Conservation (phyloP, 2,888 invertebrate species). For the Drosophila incognita region DNA sequence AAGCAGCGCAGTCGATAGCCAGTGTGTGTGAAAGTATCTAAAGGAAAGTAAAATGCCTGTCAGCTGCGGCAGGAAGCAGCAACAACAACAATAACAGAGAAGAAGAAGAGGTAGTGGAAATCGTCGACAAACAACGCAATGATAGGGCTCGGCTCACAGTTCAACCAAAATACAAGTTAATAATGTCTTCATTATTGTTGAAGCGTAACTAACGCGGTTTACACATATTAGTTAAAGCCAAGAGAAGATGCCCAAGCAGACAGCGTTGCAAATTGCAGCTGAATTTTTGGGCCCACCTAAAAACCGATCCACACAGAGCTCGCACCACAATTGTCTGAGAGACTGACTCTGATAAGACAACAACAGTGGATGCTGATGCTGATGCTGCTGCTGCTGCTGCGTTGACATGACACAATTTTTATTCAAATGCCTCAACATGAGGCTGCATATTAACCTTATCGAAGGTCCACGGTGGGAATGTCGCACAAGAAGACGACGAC, state of each 20-base stretch:
- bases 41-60: constrained; percentile 70
- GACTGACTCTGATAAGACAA: constrained; percentile 64
- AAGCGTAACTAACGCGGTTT: constrained; percentile 84
- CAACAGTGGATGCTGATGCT: constrained; percentile 29
- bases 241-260: constrained; percentile 24
- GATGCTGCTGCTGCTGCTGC: constrained; percentile 24
- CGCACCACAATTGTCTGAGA: constrained; percentile 55
- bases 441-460: constrained; percentile 68
- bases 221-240: constrained; percentile 82
- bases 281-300: constrained; percentile 43
- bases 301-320: constrained; percentile 38
- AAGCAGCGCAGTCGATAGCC: constrained; percentile 52
- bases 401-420: constrained; percentile 79
- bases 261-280: constrained; percentile 39
- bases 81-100: constrained; percentile 19
- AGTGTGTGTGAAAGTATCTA: constrained; percentile 65
- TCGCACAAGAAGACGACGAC: constrained; percentile 69
- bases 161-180: constrained; percentile 80
- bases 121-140: constrained; percentile 26
- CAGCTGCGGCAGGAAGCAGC: constrained; percentile 78
- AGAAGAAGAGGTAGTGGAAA: constrained; percentile 9
- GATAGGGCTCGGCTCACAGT: constrained; percentile 48
- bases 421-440: constrained; percentile 78
- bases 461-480: constrained; percentile 71
- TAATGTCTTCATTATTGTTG: constrained; percentile 84